These are phyloP conservation scores for Amblyjoppa proteus DNA, from an alignment of 2,888 invertebrate species.

Conservation along the genomic window DNA sequence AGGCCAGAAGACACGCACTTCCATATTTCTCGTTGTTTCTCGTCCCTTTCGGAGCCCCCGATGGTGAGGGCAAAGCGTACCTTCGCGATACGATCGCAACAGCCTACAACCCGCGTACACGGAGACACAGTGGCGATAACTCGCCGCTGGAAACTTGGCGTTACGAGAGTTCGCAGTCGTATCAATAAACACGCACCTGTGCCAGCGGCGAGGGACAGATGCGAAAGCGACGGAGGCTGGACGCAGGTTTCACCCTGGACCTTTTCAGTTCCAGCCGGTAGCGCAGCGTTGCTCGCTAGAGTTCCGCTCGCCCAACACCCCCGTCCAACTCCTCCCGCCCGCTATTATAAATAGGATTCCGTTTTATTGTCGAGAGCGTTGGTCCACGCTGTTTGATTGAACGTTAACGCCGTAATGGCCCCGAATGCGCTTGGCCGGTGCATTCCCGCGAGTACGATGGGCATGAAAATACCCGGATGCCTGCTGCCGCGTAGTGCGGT, in stretches of 20 bases:
- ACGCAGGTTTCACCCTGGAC: constrained; percentile 30
- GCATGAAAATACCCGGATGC: constrained; percentile 49
- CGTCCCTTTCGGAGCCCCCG: constrained; percentile 1
- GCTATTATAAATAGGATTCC: constrained; percentile 74
- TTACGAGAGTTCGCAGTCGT: constrained; percentile 67
- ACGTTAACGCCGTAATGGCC: constrained; percentile 64
- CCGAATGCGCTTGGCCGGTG: constrained; percentile 31
- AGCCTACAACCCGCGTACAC: not conserved
- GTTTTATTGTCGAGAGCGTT: constrained; percentile 71
- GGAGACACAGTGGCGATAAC: constrained; percentile 66
- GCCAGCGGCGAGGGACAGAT: constrained; percentile 51
- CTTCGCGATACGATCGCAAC: constrained; percentile 20
- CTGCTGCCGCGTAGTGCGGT: constrained; percentile 31
- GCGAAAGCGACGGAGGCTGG: constrained; percentile 24
- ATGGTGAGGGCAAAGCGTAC: constrained; percentile 1
- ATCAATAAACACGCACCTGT: constrained; percentile 74
- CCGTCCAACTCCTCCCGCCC: not conserved
- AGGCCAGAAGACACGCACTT: constrained; percentile 26
- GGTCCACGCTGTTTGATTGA: constrained; percentile 65
- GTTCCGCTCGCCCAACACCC: not conserved
- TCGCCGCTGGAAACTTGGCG: constrained; percentile 69
- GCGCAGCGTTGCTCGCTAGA: not conserved
- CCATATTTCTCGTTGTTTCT: constrained; percentile 47
- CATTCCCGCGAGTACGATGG: constrained; percentile 43
- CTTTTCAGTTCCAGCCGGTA: constrained; percentile 10